Conservation (phyloP, 2,797 vertebrate species). For the Masticophis lateralis region DNA sequence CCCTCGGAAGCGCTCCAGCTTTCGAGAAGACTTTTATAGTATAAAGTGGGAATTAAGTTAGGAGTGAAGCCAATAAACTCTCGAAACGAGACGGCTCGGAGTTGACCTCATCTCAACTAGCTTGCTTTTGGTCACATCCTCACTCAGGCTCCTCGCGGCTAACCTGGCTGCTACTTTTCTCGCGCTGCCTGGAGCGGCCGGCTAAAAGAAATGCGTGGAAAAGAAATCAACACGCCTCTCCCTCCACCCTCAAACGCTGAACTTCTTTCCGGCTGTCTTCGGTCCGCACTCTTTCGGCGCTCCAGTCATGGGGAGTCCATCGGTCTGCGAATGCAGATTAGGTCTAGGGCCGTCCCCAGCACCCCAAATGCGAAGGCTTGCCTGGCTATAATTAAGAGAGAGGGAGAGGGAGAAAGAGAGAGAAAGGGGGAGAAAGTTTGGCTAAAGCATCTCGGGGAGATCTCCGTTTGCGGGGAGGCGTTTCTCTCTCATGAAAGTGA, state of each 20-base stretch:
- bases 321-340: neutral
- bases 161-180: neutral
- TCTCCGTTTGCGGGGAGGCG: neutral
- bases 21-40: neutral
- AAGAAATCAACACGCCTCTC: neutral
- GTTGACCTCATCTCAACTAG: neutral
- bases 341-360: neutral
- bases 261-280: slow-evolving; percentile 2
- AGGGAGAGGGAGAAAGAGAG: no score
- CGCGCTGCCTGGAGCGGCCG: neutral
- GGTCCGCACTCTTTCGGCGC: neutral
- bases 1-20: neutral
- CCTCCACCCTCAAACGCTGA: neutral
- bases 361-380: neutral
- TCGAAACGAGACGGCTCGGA: neutral
- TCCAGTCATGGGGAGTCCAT: slow-evolving; percentile 18
- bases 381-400: no score
- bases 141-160: neutral
- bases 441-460: neutral
- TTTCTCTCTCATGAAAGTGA: neutral
- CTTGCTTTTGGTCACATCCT: neutral
- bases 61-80: neutral
- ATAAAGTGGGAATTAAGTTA: no score
- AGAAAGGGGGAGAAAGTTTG: neutral
- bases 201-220: neutral